phyloP scores from a whole-genome alignment of 2,113 vertebrate species.

The Tupaia chinensis region DNA sequence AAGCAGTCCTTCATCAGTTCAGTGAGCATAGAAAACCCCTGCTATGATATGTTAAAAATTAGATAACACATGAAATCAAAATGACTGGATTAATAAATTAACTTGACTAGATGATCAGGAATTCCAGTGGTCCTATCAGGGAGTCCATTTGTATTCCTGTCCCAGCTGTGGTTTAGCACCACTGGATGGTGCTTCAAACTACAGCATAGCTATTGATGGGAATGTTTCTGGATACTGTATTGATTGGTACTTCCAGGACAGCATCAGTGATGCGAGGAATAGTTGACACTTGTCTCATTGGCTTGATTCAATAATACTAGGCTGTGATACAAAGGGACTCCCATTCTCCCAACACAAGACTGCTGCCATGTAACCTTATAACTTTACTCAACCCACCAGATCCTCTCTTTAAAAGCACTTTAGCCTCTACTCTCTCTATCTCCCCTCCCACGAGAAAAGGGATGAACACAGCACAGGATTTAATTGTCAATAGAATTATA shows the following conservation, averaged over 20 bases:
- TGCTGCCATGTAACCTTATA: neutral
- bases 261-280: neutral
- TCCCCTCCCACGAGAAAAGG: neutral
- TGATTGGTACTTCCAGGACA: neutral
- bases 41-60: neutral
- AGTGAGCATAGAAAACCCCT: neutral
- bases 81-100: neutral
- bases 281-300: neutral
- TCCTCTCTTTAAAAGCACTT: conserved; percentile 46
- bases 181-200: neutral
- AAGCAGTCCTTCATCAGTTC: neutral
- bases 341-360: neutral
- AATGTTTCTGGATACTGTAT: neutral
- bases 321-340: neutral
- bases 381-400: neutral
- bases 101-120: neutral
- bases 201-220: neutral
- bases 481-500: neutral
- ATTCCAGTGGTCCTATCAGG: neutral
- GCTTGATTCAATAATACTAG: neutral
- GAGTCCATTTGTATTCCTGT: neutral
- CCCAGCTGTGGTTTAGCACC: neutral
- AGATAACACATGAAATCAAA: neutral
- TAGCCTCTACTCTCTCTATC: neutral
- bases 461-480: neutral